Conservation (phyloP, 2,888 invertebrate genomes). For the Ormia ochracea region DNA sequence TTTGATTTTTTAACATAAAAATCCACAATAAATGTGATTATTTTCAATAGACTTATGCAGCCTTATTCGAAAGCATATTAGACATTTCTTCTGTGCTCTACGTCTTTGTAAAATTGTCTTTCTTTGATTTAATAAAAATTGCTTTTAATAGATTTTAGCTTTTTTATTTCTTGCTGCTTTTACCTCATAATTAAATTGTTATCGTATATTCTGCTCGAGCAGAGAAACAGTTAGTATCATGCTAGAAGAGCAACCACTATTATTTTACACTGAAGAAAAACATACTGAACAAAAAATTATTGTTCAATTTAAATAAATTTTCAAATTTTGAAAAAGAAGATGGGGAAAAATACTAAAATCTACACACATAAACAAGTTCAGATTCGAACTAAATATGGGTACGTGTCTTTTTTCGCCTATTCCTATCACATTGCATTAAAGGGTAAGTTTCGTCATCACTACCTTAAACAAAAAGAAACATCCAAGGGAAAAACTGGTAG, state of each 20-base stretch:
- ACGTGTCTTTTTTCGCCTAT: too few relatives aligned
- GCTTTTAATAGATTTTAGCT: conserved; percentile 24
- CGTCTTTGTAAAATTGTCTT: conserved; percentile 4
- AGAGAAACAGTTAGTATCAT: conserved; percentile 35
- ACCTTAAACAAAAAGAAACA: too few relatives aligned
- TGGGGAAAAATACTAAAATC: too few relatives aligned
- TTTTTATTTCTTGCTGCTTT: background rate
- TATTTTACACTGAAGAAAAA: background rate
- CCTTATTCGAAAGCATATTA: background rate
- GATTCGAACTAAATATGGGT: too few relatives aligned
- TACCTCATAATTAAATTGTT: conserved; percentile 57
- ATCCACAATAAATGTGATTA: background rate
- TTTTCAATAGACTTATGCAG: background rate
- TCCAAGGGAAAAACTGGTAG: too few relatives aligned
- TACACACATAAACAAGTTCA: too few relatives aligned
- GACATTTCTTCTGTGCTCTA: background rate
- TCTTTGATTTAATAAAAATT: conserved; percentile 44
- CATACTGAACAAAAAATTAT: conserved; percentile 11
- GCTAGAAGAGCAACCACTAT: background rate
- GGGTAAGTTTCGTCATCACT: too few relatives aligned
- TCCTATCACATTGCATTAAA: too few relatives aligned
- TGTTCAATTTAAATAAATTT: too few relatives aligned
- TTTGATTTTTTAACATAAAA: background rate
- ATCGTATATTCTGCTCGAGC: conserved; percentile 16
- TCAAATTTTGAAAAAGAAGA: too few relatives aligned